Conservation (phyloP, 2,797 vertebrate species). For the Clamator glandarius region DNA sequence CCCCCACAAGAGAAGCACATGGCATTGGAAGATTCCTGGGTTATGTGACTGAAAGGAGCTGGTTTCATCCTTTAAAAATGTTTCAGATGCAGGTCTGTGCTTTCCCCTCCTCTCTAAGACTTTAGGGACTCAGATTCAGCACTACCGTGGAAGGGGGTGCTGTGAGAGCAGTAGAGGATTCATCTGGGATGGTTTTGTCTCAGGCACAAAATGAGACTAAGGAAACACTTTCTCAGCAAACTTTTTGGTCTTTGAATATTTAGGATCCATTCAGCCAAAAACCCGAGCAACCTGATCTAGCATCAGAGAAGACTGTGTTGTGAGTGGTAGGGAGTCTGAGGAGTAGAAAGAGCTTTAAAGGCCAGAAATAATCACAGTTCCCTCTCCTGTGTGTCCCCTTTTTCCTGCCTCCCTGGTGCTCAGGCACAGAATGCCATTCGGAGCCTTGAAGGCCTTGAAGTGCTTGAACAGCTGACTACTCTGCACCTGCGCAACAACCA, state of each 20-base stretch:
- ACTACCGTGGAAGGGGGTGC: too few species aligned
- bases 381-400: background rate
- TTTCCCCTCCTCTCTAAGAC: too few species aligned
- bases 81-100: too few species aligned
- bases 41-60: too few species aligned
- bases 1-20: too few species aligned
- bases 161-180: too few species aligned
- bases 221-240: too few species aligned
- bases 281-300: background rate
- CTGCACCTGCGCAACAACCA: slow-evolving; percentile 93
- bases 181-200: too few species aligned
- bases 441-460: slow-evolving; percentile 84
- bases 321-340: background rate
- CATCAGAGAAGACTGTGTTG: background rate
- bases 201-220: too few species aligned
- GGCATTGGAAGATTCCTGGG: too few species aligned
- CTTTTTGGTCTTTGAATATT: background rate
- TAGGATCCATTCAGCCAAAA: background rate
- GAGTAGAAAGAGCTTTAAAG: background rate
- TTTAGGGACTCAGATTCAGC: too few species aligned
- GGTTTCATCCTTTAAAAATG: too few species aligned
- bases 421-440: slow-evolving; percentile 89
- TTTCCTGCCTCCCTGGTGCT: background rate
- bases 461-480: slow-evolving; percentile 79
- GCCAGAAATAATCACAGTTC: slow-evolving; percentile 1